These are phyloP conservation scores for Ellobium chinense DNA, from an alignment of 2,888 invertebrate genomes.

Conservation along the genomic window DNA sequence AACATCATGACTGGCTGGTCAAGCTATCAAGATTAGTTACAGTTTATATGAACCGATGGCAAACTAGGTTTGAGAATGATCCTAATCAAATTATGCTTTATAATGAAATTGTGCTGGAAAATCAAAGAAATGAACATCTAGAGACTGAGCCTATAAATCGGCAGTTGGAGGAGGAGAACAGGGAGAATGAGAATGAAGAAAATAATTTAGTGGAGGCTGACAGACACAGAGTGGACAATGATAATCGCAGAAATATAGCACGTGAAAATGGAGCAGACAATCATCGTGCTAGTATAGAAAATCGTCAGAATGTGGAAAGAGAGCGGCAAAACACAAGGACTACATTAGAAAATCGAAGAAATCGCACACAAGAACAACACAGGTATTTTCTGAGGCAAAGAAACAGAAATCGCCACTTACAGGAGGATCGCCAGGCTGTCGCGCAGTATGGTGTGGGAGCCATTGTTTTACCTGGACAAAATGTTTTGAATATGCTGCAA, in stretches of 20 bases:
- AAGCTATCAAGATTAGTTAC: background rate
- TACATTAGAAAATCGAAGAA: constrained; percentile 33
- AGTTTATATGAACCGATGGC: background rate
- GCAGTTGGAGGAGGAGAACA: constrained; percentile 51
- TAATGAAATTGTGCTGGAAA: constrained; percentile 27
- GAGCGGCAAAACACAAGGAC: constrained; percentile 35
- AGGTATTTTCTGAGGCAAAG: constrained; percentile 41
- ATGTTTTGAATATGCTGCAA: constrained; percentile 17
- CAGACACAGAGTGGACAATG: constrained; percentile 48
- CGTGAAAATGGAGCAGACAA: constrained; percentile 45
- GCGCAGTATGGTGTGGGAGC: constrained; percentile 16
- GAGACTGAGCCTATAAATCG: constrained; percentile 43
- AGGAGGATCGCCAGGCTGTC: background rate
- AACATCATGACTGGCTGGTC: constrained; percentile 29
- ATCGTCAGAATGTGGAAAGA: constrained; percentile 45
- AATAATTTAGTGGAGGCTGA: constrained; percentile 56
- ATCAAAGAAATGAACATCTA: constrained; percentile 25
- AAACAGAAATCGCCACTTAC: background rate
- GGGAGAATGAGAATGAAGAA: constrained; percentile 58
- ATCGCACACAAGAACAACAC: constrained; percentile 39
- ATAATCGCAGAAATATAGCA: constrained; percentile 49
- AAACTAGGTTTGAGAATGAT: background rate
- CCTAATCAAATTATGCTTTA: background rate
- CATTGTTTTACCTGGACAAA: constrained; percentile 18
- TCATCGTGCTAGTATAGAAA: constrained; percentile 38